A percentile compares a stretch with the other conserved stretches of the same genome.
Conservation (phyloP, 64 coral and sea anemone genomes). For the Montipora foliosa region DNA sequence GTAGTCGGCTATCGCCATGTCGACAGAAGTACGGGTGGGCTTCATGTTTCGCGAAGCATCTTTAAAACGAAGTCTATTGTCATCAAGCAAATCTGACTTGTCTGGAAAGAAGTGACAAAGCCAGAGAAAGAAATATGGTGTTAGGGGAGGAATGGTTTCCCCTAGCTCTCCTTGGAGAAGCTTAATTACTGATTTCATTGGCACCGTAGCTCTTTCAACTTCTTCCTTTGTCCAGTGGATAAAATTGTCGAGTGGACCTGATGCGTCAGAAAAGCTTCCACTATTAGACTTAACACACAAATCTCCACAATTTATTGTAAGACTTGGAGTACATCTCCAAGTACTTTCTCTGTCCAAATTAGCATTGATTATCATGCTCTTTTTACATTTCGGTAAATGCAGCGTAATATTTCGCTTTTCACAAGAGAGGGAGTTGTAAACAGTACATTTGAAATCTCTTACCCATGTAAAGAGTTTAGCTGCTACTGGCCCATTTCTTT, state of each 20-base stretch:
- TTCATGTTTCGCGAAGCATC: constrained; percentile 5
- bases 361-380: constrained; percentile 51
- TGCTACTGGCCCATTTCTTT: constrained; percentile 9
- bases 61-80: constrained; percentile 33
- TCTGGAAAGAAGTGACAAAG: constrained; percentile 10
- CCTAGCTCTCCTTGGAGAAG: constrained; percentile 42
- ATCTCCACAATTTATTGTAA: constrained; percentile 37
- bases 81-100: background rate
- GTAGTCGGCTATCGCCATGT: background rate
- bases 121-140: constrained; percentile 38
- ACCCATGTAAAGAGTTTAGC: constrained; percentile 47
- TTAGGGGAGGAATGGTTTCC: background rate
- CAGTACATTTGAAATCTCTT: background rate
- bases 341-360: constrained; percentile 1
- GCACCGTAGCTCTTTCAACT: background rate
- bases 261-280: background rate
- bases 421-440: background rate
- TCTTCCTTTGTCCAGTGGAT: constrained; percentile 15
- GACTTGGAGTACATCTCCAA: background rate
- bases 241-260: background rate
- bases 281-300: constrained; percentile 9
- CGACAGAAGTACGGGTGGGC: too few relatives aligned
- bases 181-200: background rate
- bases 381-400: constrained; percentile 31
- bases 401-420: constrained; percentile 16